Conservation (phyloP, 2,113 vertebrate species). For the Rousettus leschenaultii region DNA sequence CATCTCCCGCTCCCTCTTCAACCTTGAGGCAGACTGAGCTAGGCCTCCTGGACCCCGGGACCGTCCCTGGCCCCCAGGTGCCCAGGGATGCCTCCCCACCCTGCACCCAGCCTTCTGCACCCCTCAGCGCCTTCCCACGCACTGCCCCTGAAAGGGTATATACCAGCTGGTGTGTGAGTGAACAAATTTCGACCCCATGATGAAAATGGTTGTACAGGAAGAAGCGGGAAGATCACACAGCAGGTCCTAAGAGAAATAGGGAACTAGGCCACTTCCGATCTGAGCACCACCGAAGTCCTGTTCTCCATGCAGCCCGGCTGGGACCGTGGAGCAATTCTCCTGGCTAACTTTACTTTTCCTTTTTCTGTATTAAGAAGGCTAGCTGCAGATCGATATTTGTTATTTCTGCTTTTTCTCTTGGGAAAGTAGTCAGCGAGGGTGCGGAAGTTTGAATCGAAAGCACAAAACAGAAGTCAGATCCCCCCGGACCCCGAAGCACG, state of each 20-base stretch:
- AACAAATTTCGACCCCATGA: not conserved
- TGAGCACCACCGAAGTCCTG: fast-evolving
- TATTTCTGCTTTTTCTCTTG: not conserved
- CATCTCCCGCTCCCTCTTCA: not conserved
- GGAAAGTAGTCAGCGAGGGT: not conserved
- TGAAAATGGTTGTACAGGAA: not conserved
- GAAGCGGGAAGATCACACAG: not conserved
- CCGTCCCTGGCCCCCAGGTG: not conserved
- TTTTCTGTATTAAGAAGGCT: not conserved
- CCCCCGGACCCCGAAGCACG: not conserved
- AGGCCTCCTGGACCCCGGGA: fast-evolving
- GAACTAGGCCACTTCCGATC: not conserved
- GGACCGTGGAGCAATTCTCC: fast-evolving
- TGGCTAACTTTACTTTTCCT: not conserved
- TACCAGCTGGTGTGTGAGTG: not conserved
- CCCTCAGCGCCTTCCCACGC: not conserved
- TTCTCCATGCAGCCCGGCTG: fast-evolving
- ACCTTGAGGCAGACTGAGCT: not conserved
- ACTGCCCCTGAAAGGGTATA: not conserved
- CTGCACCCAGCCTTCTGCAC: not conserved
- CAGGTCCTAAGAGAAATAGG: not conserved
- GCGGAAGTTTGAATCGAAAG: slow-evolving; percentile 20
- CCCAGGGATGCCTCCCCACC: fast-evolving
- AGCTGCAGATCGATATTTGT: not conserved
- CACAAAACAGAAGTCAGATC: slow-evolving; percentile 31